Evolutionary conservation across 2,888 invertebrate species (phyloP), one percentile per base, ranked within the genome.

Genomic region (Limenitis arthemis): DNA sequence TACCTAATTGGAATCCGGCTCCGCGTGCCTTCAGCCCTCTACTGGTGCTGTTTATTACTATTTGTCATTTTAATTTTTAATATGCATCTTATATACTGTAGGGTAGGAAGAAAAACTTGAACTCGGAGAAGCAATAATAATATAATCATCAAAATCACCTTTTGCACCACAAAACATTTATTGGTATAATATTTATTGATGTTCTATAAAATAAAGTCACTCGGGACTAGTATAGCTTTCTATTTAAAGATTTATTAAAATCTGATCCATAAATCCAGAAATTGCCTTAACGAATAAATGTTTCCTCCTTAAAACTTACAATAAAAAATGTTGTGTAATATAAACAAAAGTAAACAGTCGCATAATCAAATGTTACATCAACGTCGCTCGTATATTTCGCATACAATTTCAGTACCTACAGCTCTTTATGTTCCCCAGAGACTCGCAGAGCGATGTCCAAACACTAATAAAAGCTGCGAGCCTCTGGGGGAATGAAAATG

Each of bases 1-100:
- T 60, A 70, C 67, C 70, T 77, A 75, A 76, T 77, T 77, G 71
- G 71, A 66, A 70, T 65, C 72, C 39, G 33, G 41, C 20, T 33
- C 37, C 47, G 37, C 47, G 44, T 46, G 44, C 44, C 44, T 53
- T 30, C 36, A 41, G 44, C 41, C 41, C 49, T 31, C 49, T 44
- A 46, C 46, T 20, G 20, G 20, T 20, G 20, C 4, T 20, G 20
- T 53, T 49, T 37, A 48, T 48, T 49, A 41, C 30, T 9, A 40
- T 32, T 28, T 37, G 41, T 53, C 44, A 31, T 53, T 28, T 33
- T 28, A 9, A 38, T 34, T 34, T 40, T 20, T 30, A 12, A 39
- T 44, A 32, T 44, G 37, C 40, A 34, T 33, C 11, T 44, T 11
- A 29, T 44, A 28, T 30, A 12, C 11, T 30, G 5, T n/a, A n/a